Evolutionary conservation across 2,888 invertebrate genomes (phyloP).

Genomic region (Melitaea athalia): DNA sequence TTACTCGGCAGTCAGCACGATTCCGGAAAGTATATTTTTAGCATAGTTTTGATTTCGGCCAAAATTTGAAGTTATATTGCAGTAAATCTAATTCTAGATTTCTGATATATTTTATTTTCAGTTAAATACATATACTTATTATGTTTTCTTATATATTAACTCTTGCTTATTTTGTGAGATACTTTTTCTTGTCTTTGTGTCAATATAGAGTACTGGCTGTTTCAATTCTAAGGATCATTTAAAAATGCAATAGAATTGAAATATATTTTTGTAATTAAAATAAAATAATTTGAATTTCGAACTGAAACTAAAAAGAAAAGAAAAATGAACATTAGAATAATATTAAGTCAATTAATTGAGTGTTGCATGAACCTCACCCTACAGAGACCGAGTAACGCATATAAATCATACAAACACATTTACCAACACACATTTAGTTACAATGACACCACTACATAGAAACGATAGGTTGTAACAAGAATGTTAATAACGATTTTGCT

Average conservation of each 20-base stretch:
- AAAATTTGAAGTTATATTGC: background rate
- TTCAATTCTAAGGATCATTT: too few species aligned
- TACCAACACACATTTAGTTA: constrained; percentile 31
- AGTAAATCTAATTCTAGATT: background rate
- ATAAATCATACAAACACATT: constrained; percentile 58
- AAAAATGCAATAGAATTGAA: too few species aligned
- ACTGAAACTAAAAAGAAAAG: background rate
- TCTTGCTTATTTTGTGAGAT: too few species aligned
- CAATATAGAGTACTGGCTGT: too few species aligned
- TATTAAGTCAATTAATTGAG: background rate
- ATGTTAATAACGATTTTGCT: background rate
- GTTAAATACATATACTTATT: too few species aligned
- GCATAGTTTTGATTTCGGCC: constrained; percentile 3
- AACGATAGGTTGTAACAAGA: background rate
- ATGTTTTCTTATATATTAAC: too few species aligned
- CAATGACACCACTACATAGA: constrained; percentile 39
- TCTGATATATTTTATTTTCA: background rate
- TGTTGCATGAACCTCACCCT: constrained; percentile 32
- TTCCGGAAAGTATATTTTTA: constrained; percentile 2
- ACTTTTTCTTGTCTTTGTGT: too few species aligned
- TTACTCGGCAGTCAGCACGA: background rate
- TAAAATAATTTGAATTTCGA: too few species aligned
- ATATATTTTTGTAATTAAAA: too few species aligned
- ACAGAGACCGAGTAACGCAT: constrained; percentile 53
- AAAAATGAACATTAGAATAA: background rate